A percentile compares a stretch with the other conserved stretches of the same genome.
phyloP scores from a whole-genome alignment of 2,113 vertebrate genomes.

The Petrocephalus microphthalmus region DNA sequence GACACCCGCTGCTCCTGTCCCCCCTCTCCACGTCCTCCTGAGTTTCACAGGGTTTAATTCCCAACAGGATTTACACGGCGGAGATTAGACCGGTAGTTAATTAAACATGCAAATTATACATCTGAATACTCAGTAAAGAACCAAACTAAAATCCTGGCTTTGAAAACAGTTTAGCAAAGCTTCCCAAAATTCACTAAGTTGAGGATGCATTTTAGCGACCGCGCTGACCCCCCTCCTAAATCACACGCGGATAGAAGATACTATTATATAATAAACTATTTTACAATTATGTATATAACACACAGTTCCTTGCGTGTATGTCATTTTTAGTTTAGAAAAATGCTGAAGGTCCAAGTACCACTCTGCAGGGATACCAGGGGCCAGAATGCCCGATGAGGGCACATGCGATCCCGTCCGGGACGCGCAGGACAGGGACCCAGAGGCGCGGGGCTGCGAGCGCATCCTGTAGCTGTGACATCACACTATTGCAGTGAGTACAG shows the following conservation, averaged over 20 bases:
- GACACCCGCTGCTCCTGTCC: constrained; percentile 1
- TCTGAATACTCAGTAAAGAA: constrained; percentile 6
- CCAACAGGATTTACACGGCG: constrained; percentile 15
- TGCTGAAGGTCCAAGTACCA: background rate
- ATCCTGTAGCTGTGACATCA: too few relatives aligned
- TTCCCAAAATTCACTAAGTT: constrained; percentile 4
- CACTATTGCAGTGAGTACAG: too few relatives aligned
- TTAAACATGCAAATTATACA: constrained; percentile 25
- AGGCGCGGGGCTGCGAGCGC: background rate
- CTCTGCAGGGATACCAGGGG: background rate
- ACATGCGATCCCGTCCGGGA: background rate
- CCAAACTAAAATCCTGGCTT: constrained; percentile 6
- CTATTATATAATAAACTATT: background rate
- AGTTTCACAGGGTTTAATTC: constrained; percentile 14
- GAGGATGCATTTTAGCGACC: background rate
- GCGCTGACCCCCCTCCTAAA: background rate
- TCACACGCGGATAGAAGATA: background rate
- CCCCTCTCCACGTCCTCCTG: background rate
- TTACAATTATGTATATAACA: too few relatives aligned
- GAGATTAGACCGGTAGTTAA: constrained; percentile 11
- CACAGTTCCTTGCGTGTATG: background rate
- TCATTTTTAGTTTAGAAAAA: background rate
- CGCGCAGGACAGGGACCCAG: background rate
- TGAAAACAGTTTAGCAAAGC: background rate
- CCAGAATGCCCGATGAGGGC: background rate